These are phyloP conservation scores for Neotoxoptera formosana DNA, from an alignment of 1,140 invertebrate genomes.

Conservation along the genomic window DNA sequence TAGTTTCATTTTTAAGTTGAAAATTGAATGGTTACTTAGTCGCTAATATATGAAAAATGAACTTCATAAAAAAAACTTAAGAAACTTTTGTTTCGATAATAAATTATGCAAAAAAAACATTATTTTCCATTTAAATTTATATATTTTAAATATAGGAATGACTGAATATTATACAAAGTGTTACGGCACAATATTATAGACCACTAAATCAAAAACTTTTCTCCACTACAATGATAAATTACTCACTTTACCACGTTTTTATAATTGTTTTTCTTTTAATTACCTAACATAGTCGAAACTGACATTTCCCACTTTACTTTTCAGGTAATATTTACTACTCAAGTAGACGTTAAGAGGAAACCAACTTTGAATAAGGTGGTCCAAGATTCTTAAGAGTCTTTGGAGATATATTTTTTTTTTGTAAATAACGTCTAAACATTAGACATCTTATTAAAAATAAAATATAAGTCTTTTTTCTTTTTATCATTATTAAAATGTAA, in stretches of 20 bases:
- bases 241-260: not conserved
- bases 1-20: constrained; percentile 4
- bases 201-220: constrained; percentile 32
- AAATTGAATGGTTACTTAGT: not conserved
- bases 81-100: not conserved
- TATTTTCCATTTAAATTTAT: not conserved
- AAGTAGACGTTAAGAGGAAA: not conserved
- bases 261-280: constrained; percentile 30
- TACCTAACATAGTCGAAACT: not conserved
- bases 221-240: not conserved
- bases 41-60: not conserved
- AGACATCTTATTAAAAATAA: not conserved
- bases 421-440: constrained; percentile 21
- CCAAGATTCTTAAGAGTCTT: not conserved
- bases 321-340: not conserved
- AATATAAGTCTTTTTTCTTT: not conserved
- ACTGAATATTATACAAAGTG: not conserved
- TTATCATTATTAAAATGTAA: not conserved
- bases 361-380: not conserved
- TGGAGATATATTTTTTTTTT: not conserved
- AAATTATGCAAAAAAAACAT: not conserved
- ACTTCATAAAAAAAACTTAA: not conserved
- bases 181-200: not conserved
- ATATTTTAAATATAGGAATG: not conserved
- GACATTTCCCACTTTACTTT: constrained; percentile 3